Evolutionary conservation across 1,140 invertebrate species (phyloP).

Genomic region (Cherax quadricarinatus): DNA sequence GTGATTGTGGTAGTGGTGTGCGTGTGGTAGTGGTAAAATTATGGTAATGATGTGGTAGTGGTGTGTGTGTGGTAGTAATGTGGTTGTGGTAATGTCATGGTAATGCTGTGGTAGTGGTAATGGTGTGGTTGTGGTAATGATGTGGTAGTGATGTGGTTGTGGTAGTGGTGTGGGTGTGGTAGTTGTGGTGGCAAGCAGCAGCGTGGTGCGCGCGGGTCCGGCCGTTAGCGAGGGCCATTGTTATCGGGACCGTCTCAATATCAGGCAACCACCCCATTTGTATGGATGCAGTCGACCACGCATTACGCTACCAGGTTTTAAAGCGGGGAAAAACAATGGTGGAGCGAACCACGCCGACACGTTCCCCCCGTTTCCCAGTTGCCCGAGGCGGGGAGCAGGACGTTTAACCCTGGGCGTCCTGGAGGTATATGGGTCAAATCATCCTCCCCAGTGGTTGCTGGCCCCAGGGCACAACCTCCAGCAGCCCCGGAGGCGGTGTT

Average conservation of each 20-base stretch:
- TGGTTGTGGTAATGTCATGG: too few species aligned
- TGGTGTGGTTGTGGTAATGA: not conserved
- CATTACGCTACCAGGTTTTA: constrained; percentile 68
- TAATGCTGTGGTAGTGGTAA: not conserved
- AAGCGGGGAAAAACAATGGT: constrained; percentile 68
- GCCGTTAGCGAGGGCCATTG: constrained; percentile 66
- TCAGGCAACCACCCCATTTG: constrained; percentile 69
- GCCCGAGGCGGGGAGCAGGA: too few species aligned
- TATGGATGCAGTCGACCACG: constrained; percentile 67
- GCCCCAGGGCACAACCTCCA: not conserved
- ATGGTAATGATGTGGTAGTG: not conserved
- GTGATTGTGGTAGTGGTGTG: not conserved
- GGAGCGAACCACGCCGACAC: constrained; percentile 24
- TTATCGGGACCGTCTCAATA: constrained; percentile 69
- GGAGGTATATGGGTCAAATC: not conserved
- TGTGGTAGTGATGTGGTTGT: not conserved
- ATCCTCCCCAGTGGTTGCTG: not conserved
- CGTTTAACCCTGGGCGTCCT: not conserved
- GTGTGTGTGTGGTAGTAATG: too few species aligned
- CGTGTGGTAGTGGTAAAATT: not conserved
- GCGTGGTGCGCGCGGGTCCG: not conserved
- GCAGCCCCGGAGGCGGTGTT: not conserved
- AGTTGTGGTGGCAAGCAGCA: not conserved
- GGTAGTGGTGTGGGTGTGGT: not conserved
- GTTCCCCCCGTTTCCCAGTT: not conserved